A percentile compares a stretch with the other conserved stretches of the same genome.
These are phyloP conservation scores for Bucco capensis DNA, from an alignment of 2,113 vertebrate species.

Conservation along the genomic window DNA sequence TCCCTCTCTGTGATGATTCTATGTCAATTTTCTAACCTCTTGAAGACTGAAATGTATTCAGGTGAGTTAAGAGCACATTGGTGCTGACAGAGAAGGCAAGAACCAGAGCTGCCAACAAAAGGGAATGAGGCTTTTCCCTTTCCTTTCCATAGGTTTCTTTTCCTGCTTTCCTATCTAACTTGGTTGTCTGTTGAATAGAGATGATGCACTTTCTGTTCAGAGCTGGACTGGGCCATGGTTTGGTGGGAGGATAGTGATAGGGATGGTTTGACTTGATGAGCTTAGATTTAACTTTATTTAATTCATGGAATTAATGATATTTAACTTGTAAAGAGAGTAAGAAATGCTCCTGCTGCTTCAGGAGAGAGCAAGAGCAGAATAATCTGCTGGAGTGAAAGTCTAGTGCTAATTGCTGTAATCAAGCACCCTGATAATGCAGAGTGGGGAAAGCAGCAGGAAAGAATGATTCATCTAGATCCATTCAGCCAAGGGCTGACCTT, in stretches of 20 bases:
- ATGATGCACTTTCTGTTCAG: accelerated
- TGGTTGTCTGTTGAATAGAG: not conserved
- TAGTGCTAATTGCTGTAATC: not conserved
- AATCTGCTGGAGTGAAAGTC: not conserved
- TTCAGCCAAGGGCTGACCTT: conserved; percentile 46
- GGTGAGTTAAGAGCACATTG: too few relatives aligned
- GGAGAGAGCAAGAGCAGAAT: not conserved
- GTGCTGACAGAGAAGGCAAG: too few relatives aligned
- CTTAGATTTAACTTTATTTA: too few relatives aligned
- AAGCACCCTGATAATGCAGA: not conserved
- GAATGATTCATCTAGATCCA: conserved; percentile 56
- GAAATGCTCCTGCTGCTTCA: not conserved
- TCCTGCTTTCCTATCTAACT: not conserved
- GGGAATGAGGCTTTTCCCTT: not conserved
- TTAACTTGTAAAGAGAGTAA: not conserved
- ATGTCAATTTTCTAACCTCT: too few relatives aligned
- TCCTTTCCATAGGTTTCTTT: not conserved
- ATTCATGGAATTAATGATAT: too few relatives aligned
- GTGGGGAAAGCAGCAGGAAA: conserved; percentile 35
- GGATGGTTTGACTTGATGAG: too few relatives aligned
- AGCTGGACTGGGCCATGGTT: too few relatives aligned
- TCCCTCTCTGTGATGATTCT: too few relatives aligned
- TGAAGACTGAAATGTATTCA: too few relatives aligned
- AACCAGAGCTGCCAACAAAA: not conserved
- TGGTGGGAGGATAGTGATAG: too few relatives aligned